A percentile compares a stretch with the other conserved stretches of the same genome.
Evolutionary conservation across 2,797 vertebrate species (phyloP).

Genomic region (Chiloscyllium punctatum): DNA sequence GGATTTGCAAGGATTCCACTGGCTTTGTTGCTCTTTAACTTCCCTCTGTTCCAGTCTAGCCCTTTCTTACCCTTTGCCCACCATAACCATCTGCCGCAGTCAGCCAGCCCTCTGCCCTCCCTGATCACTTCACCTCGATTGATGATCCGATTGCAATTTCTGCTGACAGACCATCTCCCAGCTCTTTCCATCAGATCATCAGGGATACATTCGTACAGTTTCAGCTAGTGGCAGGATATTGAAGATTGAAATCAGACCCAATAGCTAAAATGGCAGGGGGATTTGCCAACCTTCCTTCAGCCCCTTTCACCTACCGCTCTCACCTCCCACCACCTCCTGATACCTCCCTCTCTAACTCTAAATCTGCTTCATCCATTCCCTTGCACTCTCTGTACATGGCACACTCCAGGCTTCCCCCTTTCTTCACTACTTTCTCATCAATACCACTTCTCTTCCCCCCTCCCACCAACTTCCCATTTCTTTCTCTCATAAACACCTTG

Average conservation of each 20-base stretch:
- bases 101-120: too few relatives aligned
- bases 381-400: neutral
- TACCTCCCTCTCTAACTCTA: neutral
- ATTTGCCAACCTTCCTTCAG: rapidly evolving
- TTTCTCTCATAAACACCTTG: neutral
- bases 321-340: neutral
- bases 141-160: neutral
- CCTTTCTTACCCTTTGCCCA: neutral
- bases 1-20: neutral
- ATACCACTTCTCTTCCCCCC: too few relatives aligned
- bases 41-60: neutral
- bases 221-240: neutral
- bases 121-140: neutral
- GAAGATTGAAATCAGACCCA: neutral
- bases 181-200: neutral
- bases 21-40: neutral
- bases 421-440: neutral
- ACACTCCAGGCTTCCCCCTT: neutral
- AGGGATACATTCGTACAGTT: neutral
- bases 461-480: neutral
- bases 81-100: neutral
- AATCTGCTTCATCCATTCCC: too few relatives aligned
- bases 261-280: neutral
- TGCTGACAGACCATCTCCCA: neutral
- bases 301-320: neutral